Conservation (phyloP, 2,113 vertebrate species). For the Aegotheles bennettii region DNA sequence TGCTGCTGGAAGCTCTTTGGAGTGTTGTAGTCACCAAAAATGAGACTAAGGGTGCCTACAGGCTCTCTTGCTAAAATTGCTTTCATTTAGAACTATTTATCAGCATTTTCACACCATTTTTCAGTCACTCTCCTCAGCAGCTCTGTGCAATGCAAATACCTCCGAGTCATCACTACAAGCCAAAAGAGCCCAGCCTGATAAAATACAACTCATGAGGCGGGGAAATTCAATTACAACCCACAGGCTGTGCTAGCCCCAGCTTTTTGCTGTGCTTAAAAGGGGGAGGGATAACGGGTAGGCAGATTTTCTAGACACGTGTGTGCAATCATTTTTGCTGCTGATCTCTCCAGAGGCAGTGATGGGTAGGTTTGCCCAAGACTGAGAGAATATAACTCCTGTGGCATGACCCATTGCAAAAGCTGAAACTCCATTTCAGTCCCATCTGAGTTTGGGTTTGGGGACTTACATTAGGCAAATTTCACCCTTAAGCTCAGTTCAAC, state of each 20-base stretch:
- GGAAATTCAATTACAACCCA: conserved; percentile 16
- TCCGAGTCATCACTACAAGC: conserved; percentile 14
- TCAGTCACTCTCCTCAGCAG: conserved; percentile 1
- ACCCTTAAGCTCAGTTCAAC: not conserved
- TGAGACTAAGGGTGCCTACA: conserved; percentile 29
- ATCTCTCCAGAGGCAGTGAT: not conserved
- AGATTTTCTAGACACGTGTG: not conserved
- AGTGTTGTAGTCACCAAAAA: conserved; percentile 18
- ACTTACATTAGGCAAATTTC: not conserved
- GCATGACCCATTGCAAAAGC: not conserved
- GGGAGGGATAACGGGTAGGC: not conserved
- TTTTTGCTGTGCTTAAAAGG: not conserved
- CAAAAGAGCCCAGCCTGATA: not conserved
- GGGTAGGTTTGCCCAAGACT: not conserved
- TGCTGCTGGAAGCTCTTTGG: not conserved
- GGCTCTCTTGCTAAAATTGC: conserved; percentile 67
- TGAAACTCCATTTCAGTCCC: not conserved
- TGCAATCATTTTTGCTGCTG: not conserved
- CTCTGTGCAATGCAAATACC: conserved; percentile 60
- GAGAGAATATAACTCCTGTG: not conserved
- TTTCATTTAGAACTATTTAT: conserved; percentile 73
- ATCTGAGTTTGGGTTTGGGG: not conserved
- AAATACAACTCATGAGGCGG: not conserved
- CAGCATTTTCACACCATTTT: conserved; percentile 62
- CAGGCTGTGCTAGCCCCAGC: not conserved